phyloP scores from a whole-genome alignment of 1,140 invertebrate species.

The Trichomalopsis sarcophagae region DNA sequence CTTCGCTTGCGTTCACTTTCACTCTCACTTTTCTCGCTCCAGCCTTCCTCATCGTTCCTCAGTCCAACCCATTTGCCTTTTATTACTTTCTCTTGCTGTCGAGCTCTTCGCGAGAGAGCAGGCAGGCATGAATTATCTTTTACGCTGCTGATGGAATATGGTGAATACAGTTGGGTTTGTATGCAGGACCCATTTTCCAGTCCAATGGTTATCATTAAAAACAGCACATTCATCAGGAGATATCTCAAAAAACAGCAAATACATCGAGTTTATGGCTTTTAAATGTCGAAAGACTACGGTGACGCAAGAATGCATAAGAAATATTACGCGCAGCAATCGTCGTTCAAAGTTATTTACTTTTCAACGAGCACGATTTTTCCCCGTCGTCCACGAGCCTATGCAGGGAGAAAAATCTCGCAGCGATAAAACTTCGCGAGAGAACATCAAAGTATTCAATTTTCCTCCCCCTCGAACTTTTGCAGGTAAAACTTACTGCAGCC shows the following conservation, averaged over 20 bases:
- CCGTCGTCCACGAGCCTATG: neutral
- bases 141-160: neutral
- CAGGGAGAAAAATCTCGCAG: constrained; percentile 14
- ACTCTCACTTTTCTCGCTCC: constrained; percentile 31
- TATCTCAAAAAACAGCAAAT: no score
- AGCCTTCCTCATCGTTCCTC: constrained; percentile 9
- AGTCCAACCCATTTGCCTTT: constrained; percentile 18
- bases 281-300: neutral
- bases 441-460: constrained; percentile 4
- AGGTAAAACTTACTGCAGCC: neutral
- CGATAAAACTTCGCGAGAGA: constrained; percentile 1
- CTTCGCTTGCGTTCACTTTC: constrained; percentile 32
- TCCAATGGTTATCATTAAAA: no score
- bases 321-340: neutral
- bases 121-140: constrained; percentile 42
- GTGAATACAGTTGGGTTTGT: constrained; percentile 1
- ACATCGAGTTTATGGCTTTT: no score
- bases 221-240: no score
- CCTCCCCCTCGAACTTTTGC: neutral
- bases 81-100: constrained; percentile 45
- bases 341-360: neutral
- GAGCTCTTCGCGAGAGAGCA: neutral
- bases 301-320: neutral
- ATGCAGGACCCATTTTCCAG: neutral
- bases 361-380: constrained; percentile 11